Conservation (phyloP, 2,797 vertebrate species). For the Propithecus deckenii region DNA sequence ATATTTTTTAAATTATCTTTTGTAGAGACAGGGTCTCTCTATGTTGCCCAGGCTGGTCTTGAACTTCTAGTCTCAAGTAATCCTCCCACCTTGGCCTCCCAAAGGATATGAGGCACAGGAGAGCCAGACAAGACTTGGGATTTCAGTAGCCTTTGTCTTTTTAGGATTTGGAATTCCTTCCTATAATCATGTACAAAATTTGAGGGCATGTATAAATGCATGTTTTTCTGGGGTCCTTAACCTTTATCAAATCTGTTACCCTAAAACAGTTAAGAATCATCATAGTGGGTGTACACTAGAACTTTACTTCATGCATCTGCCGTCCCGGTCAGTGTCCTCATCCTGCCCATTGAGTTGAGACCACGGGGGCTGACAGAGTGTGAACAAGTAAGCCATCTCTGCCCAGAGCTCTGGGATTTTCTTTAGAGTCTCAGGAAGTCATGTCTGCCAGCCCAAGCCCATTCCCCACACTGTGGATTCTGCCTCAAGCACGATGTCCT, state of each 20-base stretch:
- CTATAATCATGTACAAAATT: background rate
- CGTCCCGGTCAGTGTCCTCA: background rate
- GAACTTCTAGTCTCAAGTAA: background rate
- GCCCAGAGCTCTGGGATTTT: background rate
- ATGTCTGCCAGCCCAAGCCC: background rate
- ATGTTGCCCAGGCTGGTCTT: background rate
- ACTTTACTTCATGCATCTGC: background rate
- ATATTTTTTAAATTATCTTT: too few relatives aligned
- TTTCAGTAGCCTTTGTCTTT: background rate
- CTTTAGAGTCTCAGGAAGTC: background rate
- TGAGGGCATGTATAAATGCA: background rate
- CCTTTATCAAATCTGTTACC: background rate
- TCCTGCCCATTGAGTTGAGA: background rate
- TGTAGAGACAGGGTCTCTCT: background rate
- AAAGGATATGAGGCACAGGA: background rate
- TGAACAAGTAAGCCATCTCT: background rate
- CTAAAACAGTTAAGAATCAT: background rate
- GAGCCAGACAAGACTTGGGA: background rate
- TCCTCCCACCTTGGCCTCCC: background rate
- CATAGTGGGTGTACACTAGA: background rate
- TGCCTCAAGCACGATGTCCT: background rate
- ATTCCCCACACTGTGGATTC: background rate
- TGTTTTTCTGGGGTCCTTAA: background rate
- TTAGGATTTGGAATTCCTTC: background rate
- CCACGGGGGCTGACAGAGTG: background rate